Evolutionary conservation across 2,888 invertebrate species (phyloP), one percentile per base, ranked within the genome.

Genomic region (Allygus modestus): DNA sequence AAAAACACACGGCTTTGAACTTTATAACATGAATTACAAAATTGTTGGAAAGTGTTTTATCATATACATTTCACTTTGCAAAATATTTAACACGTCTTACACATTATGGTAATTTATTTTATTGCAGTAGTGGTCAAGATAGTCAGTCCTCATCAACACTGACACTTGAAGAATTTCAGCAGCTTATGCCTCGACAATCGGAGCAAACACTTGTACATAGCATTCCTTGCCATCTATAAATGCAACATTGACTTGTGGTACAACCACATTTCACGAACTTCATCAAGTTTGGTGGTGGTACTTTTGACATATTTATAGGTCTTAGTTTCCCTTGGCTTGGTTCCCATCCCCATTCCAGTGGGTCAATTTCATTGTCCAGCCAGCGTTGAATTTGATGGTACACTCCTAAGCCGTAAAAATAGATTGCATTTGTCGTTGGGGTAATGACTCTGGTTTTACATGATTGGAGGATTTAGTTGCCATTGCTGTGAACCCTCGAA

Each of bases 271-370:
- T 58, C 5, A 58, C 23, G 15, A 58, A 58, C 23, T 58, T 58
- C 58, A 58, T 23, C 4, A 58, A 23, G 58, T 58, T n/a, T 58
- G 58, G 58, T 20, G 58, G 20, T 58, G 58, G 58, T 58, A 20
- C 23, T 23, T 23, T 58, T 23, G 23, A 58, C 58, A 58, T 58
- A 9, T 23, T 58, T 58, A 9, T 46, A 9, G 46, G 46, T 46
- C 1, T 46, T 15, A 46, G 17, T 17, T 17, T 46, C 17, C 46
- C 46, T 46, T 17, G 4, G 2, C 12, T 7, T 17, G 12, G 5
- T 58, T 58, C 26, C 58, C 58, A 58, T 12, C 58, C 58, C 58
- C 26, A 58, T 2, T 58, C 23, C 23, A 58, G 12, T 23, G 58
- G 58, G 23, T 58, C 23, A 23, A 58, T 26, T 2, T 58, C 23